A percentile compares a stretch with the other conserved stretches of the same genome.
phyloP scores from a whole-genome alignment of 37 sponge, comb jelly and placozoan species.

The Dysidea cf. avara region DNA sequence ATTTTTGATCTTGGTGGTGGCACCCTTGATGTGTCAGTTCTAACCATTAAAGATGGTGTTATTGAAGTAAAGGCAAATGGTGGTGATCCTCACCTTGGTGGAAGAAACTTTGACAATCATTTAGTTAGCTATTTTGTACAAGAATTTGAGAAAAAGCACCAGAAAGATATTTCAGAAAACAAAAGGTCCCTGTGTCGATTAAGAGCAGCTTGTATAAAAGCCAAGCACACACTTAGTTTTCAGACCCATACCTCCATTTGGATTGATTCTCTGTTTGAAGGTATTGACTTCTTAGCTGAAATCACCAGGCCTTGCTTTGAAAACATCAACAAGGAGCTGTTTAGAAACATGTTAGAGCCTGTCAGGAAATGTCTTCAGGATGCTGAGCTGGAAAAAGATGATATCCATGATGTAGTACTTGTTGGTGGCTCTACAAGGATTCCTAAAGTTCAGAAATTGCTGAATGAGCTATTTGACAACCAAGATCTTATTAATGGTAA shows the following conservation, averaged over 20 bases:
- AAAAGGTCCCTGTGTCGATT: constrained; percentile 42
- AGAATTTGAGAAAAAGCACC: constrained; percentile 41
- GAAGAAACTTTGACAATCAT: constrained; percentile 54
- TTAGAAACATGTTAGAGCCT: constrained; percentile 34
- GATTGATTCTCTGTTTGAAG: constrained; percentile 60
- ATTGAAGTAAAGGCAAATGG: constrained; percentile 55
- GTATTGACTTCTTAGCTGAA: constrained; percentile 41
- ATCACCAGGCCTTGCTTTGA: constrained; percentile 55
- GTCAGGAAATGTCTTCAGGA: constrained; percentile 30
- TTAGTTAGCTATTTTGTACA: constrained; percentile 27
- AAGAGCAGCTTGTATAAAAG: constrained; percentile 45
- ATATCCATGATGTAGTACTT: too few relatives aligned
- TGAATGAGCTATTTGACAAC: too few relatives aligned
- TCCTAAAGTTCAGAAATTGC: too few relatives aligned
- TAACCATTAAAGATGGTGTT: constrained; percentile 51
- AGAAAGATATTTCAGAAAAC: constrained; percentile 40
- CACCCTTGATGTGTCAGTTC: constrained; percentile 45
- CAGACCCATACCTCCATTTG: constrained; percentile 43
- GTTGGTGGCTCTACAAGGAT: too few relatives aligned
- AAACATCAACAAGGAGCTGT: constrained; percentile 37
- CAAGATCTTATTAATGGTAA: too few relatives aligned
- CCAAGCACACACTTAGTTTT: constrained; percentile 41
- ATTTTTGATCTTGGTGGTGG: constrained; percentile 63
- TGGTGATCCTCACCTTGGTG: constrained; percentile 57
- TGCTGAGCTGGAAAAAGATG: too few relatives aligned